Percentiles rank a stretch among this genome's conserved stretches.
Conservation (phyloP, 1,140 invertebrate species). For the Zaprionus nigranus region DNA sequence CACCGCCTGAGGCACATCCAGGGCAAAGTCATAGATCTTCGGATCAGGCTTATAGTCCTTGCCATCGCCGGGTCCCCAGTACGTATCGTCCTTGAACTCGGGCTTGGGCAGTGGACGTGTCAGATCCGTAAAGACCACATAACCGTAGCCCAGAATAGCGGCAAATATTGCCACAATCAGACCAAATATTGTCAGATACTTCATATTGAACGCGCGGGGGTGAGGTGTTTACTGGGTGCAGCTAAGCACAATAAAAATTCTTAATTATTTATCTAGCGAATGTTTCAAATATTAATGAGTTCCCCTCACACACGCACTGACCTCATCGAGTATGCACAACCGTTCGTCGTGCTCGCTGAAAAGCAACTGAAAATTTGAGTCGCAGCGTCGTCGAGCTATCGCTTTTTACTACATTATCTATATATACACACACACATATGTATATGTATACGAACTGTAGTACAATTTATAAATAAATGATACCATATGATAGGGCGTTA, state of each 20-base stretch:
- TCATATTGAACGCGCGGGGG: constrained; percentile 48
- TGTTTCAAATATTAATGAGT: constrained; percentile 30
- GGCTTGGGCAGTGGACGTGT: constrained; percentile 73
- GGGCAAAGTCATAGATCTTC: constrained; percentile 62
- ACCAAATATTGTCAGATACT: constrained; percentile 67
- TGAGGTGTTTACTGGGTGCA: neutral
- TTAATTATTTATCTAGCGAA: constrained; percentile 26
- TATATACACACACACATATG: constrained; percentile 1
- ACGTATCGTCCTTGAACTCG: constrained; percentile 69
- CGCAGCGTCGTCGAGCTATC: neutral
- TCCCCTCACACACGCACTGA: neutral
- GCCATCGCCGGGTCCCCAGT: constrained; percentile 77
- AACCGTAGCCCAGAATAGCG: constrained; percentile 68
- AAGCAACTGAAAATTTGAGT: constrained; percentile 24
- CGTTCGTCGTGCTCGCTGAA: constrained; percentile 6
- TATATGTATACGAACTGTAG: neutral
- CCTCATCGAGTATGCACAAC: constrained; percentile 30
- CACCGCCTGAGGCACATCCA: constrained; percentile 66
- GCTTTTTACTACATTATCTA: constrained; percentile 1
- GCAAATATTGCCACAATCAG: constrained; percentile 68
- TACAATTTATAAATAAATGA: constrained; percentile 26
- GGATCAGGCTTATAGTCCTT: constrained; percentile 63
- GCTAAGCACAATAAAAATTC: neutral
- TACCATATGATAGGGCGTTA: constrained; percentile 2
- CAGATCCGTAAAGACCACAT: constrained; percentile 65